A percentile compares a stretch with the other conserved stretches of the same genome.
Conservation (phyloP, 2,797 vertebrate genomes). For the Chromis chromis region DNA sequence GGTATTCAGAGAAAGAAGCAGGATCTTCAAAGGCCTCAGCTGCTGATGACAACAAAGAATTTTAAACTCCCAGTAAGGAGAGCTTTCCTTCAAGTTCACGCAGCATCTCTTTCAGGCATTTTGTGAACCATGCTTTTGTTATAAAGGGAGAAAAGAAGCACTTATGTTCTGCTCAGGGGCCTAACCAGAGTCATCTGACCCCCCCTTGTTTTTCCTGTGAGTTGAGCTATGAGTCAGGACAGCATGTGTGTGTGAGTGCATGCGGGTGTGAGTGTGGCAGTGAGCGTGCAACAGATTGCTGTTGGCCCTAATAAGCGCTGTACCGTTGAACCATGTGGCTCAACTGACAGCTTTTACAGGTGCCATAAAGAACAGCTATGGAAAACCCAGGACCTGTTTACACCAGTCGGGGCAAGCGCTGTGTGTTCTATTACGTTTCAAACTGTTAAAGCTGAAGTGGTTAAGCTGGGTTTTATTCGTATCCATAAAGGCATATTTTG, state of each 20-base stretch:
- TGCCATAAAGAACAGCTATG: constrained; percentile 59
- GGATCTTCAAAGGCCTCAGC: not conserved
- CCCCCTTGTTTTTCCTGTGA: constrained; percentile 68
- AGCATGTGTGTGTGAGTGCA: constrained; percentile 31
- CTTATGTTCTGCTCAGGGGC: constrained; percentile 53
- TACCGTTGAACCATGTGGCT: constrained; percentile 60
- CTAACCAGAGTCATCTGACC: constrained; percentile 74
- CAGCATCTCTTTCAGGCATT: constrained; percentile 34
- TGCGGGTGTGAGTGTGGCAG: constrained; percentile 43
- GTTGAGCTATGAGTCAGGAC: constrained; percentile 68
- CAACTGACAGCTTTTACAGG: constrained; percentile 63
- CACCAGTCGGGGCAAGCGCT: constrained; percentile 17
- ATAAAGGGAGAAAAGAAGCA: constrained; percentile 43
- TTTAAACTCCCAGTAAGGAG: not conserved
- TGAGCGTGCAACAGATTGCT: constrained; percentile 62
- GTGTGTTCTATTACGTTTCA: constrained; percentile 43
- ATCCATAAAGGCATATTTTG: constrained; percentile 26
- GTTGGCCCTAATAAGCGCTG: constrained; percentile 62
- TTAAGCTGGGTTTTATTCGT: constrained; percentile 39
- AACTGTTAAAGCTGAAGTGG: constrained; percentile 28
- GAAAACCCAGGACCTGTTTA: constrained; percentile 52
- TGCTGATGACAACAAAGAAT: constrained; percentile 14
- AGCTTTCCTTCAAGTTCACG: constrained; percentile 13
- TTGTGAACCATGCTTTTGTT: constrained; percentile 45
- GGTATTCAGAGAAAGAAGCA: not conserved